Percentiles rank a stretch among this genome's conserved stretches.
These are phyloP conservation scores for Euzetes globulus DNA, from an alignment of 2,888 invertebrate species.

Conservation along the genomic window DNA sequence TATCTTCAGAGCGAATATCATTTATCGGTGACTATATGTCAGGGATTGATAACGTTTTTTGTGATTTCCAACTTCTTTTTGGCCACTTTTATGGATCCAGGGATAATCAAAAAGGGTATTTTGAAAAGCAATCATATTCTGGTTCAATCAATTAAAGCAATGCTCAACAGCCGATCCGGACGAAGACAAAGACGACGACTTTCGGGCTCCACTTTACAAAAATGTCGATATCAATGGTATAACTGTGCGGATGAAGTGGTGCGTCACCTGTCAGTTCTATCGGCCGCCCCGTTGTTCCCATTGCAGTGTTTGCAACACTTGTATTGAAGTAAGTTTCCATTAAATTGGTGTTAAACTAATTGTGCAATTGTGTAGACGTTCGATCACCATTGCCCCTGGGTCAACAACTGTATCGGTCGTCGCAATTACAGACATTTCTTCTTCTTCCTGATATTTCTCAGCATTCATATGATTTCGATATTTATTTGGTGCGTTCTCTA, in stretches of 20 bases:
- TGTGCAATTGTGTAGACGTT: slow-evolving; percentile 66
- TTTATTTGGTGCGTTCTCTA: slow-evolving; percentile 86
- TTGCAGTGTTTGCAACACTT: slow-evolving; percentile 98
- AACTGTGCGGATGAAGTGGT: slow-evolving; percentile 99
- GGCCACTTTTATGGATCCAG: slow-evolving; percentile 99
- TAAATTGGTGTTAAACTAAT: background rate
- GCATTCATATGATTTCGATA: slow-evolving; percentile 95
- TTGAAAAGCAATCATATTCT: background rate
- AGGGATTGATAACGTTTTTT: slow-evolving; percentile 91
- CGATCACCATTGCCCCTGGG: slow-evolving; percentile 99
- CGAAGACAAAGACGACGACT: slow-evolving; percentile 95
- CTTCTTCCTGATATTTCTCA: slow-evolving; percentile 91
- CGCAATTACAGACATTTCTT: slow-evolving; percentile 98
- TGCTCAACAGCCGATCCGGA: slow-evolving; percentile 73
- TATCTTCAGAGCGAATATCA: slow-evolving; percentile 72
- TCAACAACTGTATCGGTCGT: slow-evolving; percentile 93
- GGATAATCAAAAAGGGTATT: slow-evolving; percentile 91
- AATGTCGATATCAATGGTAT: slow-evolving; percentile 97
- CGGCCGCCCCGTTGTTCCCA: slow-evolving; percentile 97
- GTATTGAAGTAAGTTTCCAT: slow-evolving; percentile 63
- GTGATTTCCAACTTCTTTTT: slow-evolving; percentile 96
- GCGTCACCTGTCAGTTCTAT: slow-evolving; percentile 99
- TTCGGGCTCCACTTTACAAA: slow-evolving; percentile 89
- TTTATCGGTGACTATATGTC: slow-evolving; percentile 78
- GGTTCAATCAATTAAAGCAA: background rate